Conservation (phyloP, 2,113 vertebrate species). For the Morone saxatilis region DNA sequence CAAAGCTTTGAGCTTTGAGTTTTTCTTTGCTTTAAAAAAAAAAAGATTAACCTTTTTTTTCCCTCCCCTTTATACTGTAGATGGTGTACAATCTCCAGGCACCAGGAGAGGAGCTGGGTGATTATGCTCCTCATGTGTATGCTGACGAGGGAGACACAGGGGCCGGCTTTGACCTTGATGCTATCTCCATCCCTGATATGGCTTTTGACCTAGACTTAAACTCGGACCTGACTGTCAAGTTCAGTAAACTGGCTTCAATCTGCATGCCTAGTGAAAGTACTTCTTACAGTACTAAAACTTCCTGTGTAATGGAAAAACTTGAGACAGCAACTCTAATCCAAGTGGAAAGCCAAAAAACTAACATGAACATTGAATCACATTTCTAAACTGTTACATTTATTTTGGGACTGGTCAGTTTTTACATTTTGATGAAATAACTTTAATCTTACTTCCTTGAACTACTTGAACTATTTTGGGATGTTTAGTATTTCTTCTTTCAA, state of each 20-base stretch:
- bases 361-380: background rate
- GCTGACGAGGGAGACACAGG: constrained; percentile 62
- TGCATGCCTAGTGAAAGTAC: constrained; percentile 39
- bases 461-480: background rate
- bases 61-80: constrained; percentile 24
- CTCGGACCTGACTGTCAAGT: constrained; percentile 51
- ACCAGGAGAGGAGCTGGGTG: constrained; percentile 35
- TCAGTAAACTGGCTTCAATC: constrained; percentile 63
- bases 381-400: background rate
- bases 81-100: constrained; percentile 10
- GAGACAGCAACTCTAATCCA: background rate
- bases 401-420: background rate
- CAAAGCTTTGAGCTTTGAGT: background rate
- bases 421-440: background rate
- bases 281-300: background rate
- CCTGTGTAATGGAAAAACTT: background rate
- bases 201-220: constrained; percentile 65
- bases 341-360: background rate
- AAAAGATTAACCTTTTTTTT: background rate
- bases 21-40: background rate
- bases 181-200: constrained; percentile 68
- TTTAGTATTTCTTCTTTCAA: background rate
- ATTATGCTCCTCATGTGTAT: constrained; percentile 70
- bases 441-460: background rate
- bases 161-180: constrained; percentile 50